phyloP scores from a whole-genome alignment of 2,797 vertebrate genomes.

The Holocentrus rufus region DNA sequence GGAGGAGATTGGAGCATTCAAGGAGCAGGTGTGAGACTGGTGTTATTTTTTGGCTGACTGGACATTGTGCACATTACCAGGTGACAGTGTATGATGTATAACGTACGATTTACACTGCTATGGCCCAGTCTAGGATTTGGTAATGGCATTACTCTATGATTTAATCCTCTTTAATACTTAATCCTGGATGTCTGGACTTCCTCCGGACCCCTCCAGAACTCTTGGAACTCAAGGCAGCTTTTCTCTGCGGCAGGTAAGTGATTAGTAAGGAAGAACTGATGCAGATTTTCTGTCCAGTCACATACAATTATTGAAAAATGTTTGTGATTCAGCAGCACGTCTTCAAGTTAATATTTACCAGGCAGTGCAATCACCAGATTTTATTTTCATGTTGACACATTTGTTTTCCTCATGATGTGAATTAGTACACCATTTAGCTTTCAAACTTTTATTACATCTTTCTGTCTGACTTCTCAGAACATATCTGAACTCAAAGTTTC shows the following conservation, averaged over 20 bases:
- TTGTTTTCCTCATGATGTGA: too few species aligned
- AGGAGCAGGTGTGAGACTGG: conserved; percentile 58
- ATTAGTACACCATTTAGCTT: too few species aligned
- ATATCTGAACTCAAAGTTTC: too few species aligned
- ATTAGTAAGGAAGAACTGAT: too few species aligned
- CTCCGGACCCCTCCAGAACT: background rate
- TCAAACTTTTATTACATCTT: too few species aligned
- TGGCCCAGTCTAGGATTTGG: conserved; percentile 17
- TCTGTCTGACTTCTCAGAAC: too few species aligned
- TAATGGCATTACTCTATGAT: conserved; percentile 26
- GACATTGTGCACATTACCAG: conserved; percentile 46
- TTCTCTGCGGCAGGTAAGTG: background rate
- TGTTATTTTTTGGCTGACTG: conserved; percentile 61
- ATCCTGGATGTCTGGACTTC: conserved; percentile 15
- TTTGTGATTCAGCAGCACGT: too few species aligned
- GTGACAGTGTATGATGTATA: conserved; percentile 41
- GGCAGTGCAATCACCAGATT: too few species aligned
- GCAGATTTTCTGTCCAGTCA: background rate
- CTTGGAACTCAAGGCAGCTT: background rate
- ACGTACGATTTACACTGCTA: conserved; percentile 37
- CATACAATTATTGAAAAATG: background rate
- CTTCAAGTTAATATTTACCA: too few species aligned
- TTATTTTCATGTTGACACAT: too few species aligned
- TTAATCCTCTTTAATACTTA: conserved; percentile 18
- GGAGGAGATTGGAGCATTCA: conserved; percentile 46